Evolutionary conservation across 2,888 invertebrate genomes (phyloP).

Genomic region (Thysanoteuthis rhombus): DNA sequence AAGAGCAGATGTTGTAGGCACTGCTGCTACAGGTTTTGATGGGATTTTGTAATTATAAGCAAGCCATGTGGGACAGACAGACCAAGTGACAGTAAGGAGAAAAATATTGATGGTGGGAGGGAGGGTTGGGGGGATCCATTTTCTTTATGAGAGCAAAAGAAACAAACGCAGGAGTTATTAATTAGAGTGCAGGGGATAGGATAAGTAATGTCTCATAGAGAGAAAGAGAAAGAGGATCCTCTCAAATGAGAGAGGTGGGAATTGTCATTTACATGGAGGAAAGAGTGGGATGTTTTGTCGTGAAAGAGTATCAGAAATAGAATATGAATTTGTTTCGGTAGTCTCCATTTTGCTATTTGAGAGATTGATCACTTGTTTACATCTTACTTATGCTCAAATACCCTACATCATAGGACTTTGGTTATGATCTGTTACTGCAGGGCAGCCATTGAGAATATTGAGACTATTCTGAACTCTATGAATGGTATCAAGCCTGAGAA

Average conservation of each 20-base stretch:
- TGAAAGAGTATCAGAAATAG: background rate
- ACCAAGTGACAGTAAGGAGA: background rate
- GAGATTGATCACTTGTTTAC: too few species aligned
- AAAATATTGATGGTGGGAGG: background rate
- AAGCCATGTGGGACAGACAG: background rate
- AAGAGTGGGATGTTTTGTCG: background rate
- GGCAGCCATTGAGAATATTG: too few species aligned
- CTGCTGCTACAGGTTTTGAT: conserved; percentile 12
- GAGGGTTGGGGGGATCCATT: background rate
- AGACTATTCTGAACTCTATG: too few species aligned
- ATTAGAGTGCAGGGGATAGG: background rate
- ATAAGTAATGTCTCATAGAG: background rate
- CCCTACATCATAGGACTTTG: too few species aligned
- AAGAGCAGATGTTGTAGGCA: background rate
- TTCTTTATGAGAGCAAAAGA: background rate
- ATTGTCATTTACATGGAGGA: background rate
- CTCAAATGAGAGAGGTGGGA: background rate
- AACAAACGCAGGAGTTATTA: background rate
- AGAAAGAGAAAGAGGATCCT: background rate
- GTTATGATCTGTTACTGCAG: too few species aligned
- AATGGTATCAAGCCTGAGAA: too few species aligned
- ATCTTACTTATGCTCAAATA: too few species aligned
- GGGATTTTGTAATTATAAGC: background rate
- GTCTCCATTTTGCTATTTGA: too few species aligned
- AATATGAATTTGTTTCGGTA: background rate